Evolutionary conservation across 1,140 invertebrate genomes (phyloP).

Genomic region (Drosophila grimshawi): DNA sequence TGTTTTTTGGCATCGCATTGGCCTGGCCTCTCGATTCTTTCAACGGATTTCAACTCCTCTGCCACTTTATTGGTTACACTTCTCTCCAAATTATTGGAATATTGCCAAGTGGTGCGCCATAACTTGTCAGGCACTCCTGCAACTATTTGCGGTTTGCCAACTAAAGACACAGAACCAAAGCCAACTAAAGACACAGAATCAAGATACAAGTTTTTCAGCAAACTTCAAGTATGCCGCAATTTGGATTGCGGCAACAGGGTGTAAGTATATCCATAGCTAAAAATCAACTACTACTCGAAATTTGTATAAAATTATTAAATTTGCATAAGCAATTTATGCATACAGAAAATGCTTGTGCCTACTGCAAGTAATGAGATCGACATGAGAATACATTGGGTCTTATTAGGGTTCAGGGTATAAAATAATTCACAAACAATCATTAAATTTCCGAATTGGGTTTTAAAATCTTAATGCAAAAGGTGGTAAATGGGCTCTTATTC

Average conservation of each 20-base stretch:
- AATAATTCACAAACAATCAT: no score
- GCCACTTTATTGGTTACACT: slow-evolving; percentile 34
- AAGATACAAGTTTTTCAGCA: slow-evolving; percentile 5
- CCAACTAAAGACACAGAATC: neutral
- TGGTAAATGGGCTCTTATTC: no score
- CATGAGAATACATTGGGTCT: no score
- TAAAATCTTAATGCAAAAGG: no score
- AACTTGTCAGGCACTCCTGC: slow-evolving; percentile 35
- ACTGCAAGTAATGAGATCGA: no score
- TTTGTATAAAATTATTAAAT: no score
- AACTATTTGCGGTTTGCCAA: slow-evolving; percentile 1
- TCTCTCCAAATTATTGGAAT: slow-evolving; percentile 12
- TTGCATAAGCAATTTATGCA: neutral
- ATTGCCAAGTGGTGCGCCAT: slow-evolving; percentile 32
- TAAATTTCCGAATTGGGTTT: no score
- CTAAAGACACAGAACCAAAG: neutral
- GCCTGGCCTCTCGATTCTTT: slow-evolving; percentile 47
- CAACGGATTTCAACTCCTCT: slow-evolving; percentile 26
- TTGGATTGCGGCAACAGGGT: slow-evolving; percentile 23
- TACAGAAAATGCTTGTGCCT: no score
- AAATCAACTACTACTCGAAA: no score
- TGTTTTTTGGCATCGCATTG: slow-evolving; percentile 53
- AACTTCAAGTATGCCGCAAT: slow-evolving; percentile 18
- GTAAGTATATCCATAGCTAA: neutral
- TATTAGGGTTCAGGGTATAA: no score